These are phyloP conservation scores for Antheraea mylitta DNA, from an alignment of 1,140 invertebrate species.

Conservation along the genomic window DNA sequence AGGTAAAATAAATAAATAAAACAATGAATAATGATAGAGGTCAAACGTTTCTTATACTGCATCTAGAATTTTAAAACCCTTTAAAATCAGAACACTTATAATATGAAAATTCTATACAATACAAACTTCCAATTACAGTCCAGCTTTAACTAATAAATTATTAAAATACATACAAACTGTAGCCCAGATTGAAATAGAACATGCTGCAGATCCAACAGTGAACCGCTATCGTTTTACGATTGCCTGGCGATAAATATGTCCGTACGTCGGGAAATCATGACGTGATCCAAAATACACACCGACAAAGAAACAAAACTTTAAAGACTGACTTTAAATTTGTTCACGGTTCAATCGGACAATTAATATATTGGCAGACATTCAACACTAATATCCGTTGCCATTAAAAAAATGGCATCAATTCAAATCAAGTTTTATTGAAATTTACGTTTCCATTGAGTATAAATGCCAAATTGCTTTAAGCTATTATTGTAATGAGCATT, in stretches of 20 bases:
- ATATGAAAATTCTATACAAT: not conserved
- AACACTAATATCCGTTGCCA: not conserved
- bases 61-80: not conserved
- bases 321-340: slow-evolving; percentile 16
- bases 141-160: not conserved
- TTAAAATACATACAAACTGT: not conserved
- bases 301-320: slow-evolving; percentile 36
- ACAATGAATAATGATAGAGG: too few species aligned
- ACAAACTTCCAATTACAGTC: not conserved
- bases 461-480: too few species aligned
- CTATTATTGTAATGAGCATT: not conserved
- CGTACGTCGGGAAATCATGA: slow-evolving; percentile 50
- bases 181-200: slow-evolving; percentile 34
- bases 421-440: not conserved
- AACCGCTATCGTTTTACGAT: slow-evolving; percentile 51
- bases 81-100: not conserved
- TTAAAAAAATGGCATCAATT: not conserved
- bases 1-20: too few species aligned
- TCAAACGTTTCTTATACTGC: too few species aligned
- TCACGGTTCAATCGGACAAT: not conserved
- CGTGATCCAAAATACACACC: slow-evolving; percentile 51
- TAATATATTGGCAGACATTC: slow-evolving; percentile 1
- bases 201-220: slow-evolving; percentile 37
- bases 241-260: slow-evolving; percentile 63
- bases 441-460: too few species aligned